phyloP scores from a whole-genome alignment of 2,797 vertebrate species.

The Ciconia nigra region DNA sequence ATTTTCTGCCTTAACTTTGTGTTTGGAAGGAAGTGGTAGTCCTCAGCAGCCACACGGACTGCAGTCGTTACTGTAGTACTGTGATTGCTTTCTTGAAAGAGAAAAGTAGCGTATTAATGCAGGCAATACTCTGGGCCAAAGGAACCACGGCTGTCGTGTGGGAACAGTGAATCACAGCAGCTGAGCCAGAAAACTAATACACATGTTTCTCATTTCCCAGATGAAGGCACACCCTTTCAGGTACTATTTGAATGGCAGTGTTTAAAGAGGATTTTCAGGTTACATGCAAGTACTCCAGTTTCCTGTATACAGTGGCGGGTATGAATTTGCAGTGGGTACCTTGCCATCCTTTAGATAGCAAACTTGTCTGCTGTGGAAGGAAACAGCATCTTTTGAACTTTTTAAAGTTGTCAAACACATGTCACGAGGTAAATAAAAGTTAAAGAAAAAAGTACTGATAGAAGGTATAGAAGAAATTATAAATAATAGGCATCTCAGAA shows the following conservation, averaged over 20 bases:
- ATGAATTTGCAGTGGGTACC: neutral
- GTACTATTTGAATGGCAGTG: neutral
- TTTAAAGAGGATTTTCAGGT: neutral
- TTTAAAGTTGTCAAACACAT: neutral
- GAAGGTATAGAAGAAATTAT: neutral
- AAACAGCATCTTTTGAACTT: neutral
- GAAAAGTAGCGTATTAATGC: neutral
- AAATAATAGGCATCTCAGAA: neutral
- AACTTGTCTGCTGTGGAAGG: neutral
- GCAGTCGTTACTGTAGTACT: too few species aligned
- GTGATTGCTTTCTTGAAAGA: neutral
- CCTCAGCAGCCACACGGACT: neutral
- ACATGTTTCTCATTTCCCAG: neutral
- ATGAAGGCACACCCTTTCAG: neutral
- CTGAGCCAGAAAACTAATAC: neutral
- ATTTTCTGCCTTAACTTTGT: neutral
- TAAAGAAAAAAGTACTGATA: neutral
- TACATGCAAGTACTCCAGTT: neutral
- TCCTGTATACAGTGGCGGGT: neutral
- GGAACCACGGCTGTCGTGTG: neutral
- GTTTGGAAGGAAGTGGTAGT: neutral
- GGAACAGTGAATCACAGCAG: neutral
- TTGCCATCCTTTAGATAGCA: neutral
- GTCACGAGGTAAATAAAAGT: neutral
- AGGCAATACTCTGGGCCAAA: neutral